phyloP scores from a whole-genome alignment of 2,888 invertebrate genomes.

The Chaitophorus viminalis region DNA sequence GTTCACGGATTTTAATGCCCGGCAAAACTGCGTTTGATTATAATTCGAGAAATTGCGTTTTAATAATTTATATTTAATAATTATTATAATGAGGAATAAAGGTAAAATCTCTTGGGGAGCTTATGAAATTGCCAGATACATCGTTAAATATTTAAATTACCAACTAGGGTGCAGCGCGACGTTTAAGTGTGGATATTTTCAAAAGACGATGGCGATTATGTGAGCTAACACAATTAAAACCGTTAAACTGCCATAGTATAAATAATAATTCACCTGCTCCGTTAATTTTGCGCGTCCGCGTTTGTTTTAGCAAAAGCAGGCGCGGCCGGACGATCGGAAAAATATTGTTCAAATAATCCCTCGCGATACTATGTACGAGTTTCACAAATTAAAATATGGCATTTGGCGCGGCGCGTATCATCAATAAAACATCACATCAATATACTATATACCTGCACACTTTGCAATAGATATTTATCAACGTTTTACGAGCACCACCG shows the following conservation, averaged over 20 bases:
- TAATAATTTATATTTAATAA: constrained; percentile 47
- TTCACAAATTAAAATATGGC: neutral
- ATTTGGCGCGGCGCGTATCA: neutral
- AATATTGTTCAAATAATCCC: too few relatives aligned
- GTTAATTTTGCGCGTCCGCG: neutral
- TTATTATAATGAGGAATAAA: constrained; percentile 17
- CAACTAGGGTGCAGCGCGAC: neutral
- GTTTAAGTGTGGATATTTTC: constrained; percentile 30
- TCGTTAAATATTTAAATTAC: constrained; percentile 53
- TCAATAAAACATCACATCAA: too few relatives aligned
- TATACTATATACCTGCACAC: neutral
- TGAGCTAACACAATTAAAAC: constrained; percentile 43
- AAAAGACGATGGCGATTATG: neutral
- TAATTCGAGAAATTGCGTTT: constrained; percentile 37
- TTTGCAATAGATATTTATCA: neutral
- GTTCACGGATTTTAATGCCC: neutral
- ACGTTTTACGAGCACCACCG: neutral
- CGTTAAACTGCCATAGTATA: constrained; percentile 5
- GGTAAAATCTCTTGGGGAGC: constrained; percentile 3
- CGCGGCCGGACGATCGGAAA: too few relatives aligned
- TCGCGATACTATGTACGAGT: too few relatives aligned
- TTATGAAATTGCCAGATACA: neutral
- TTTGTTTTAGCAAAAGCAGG: neutral
- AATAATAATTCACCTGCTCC: neutral
- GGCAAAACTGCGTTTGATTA: constrained; percentile 10